phyloP scores from a whole-genome alignment of 92 coral and sea anemone genomes.

The Epizoanthus rinbou region DNA sequence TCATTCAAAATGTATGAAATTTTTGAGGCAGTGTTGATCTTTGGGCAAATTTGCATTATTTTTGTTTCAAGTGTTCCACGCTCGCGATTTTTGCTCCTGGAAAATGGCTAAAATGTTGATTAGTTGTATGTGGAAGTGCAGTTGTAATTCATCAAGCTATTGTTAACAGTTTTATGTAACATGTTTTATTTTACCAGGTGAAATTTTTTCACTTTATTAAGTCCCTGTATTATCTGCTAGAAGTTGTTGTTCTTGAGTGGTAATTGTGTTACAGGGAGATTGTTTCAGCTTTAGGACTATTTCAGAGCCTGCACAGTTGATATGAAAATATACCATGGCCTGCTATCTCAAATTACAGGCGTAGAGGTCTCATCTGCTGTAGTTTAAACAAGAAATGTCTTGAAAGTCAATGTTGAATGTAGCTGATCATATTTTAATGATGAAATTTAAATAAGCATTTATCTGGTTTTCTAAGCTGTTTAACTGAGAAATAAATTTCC shows the following conservation, averaged over 20 bases:
- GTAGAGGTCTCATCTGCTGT: slow-evolving; percentile 20
- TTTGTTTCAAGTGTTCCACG: neutral
- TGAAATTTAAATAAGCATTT: slow-evolving; percentile 33
- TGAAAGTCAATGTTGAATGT: slow-evolving; percentile 13
- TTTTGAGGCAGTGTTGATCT: slow-evolving; percentile 43
- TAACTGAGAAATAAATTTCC: neutral
- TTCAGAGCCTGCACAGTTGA: slow-evolving; percentile 12
- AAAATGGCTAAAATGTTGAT: slow-evolving; percentile 14
- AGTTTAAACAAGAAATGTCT: slow-evolving; percentile 17
- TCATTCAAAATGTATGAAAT: slow-evolving; percentile 45
- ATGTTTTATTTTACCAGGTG: slow-evolving; percentile 56
- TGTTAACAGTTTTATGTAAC: slow-evolving; percentile 35
- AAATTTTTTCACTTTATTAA: slow-evolving; percentile 37
- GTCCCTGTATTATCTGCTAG: slow-evolving; percentile 36
- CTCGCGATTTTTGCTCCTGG: neutral
- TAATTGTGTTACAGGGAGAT: slow-evolving; percentile 61
- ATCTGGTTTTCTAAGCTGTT: slow-evolving; percentile 22
- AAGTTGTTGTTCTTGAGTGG: slow-evolving; percentile 46
- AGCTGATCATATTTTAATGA: slow-evolving; percentile 37
- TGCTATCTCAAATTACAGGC: neutral
- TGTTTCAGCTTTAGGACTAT: slow-evolving; percentile 50
- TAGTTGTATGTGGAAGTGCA: slow-evolving; percentile 19
- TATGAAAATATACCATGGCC: neutral
- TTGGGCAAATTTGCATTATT: slow-evolving; percentile 31
- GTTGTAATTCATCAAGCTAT: slow-evolving; percentile 30